A percentile compares a stretch with the other conserved stretches of the same genome.
Conservation (phyloP, 2,888 invertebrate species). For the Pammene fasciana region DNA sequence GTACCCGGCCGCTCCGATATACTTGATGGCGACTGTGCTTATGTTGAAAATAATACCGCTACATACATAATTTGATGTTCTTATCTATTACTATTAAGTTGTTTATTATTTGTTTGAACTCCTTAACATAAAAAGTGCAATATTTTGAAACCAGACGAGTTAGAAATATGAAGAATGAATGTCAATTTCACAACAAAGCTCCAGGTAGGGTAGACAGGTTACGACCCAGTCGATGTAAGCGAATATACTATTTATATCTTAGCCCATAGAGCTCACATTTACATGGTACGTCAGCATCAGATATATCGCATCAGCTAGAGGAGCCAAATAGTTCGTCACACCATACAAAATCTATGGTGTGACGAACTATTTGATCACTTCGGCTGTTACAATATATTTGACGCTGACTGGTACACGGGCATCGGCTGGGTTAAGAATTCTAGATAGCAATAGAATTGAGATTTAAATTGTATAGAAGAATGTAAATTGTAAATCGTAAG, state of each 20-base stretch:
- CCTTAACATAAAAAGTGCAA: conserved; percentile 13
- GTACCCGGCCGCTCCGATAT: too few species aligned
- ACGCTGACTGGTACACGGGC: too few species aligned
- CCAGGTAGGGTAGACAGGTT: conserved; percentile 51
- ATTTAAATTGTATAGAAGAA: conserved; percentile 61
- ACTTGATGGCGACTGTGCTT: too few species aligned
- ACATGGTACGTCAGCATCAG: too few species aligned
- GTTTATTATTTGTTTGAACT: not conserved
- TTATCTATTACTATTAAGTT: not conserved
- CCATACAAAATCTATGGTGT: too few species aligned
- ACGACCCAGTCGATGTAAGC: conserved; percentile 42
- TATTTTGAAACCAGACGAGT: conserved; percentile 8
- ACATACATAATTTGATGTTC: not conserved
- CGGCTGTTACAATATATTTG: too few species aligned
- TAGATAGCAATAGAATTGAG: conserved; percentile 60
- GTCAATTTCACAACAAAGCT: conserved; percentile 54
- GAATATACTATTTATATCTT: conserved; percentile 16
- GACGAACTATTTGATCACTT: too few species aligned
- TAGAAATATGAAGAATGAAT: conserved; percentile 6
- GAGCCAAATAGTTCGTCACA: too few species aligned
- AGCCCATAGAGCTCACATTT: conserved; percentile 14
- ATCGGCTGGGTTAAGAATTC: conserved; percentile 29
- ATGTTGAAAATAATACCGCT: not conserved
- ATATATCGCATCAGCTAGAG: too few species aligned
- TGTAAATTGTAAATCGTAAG: conserved; percentile 63